Evolutionary conservation across 2,113 vertebrate species (phyloP).

Genomic region (Neopipo cinnamomea): DNA sequence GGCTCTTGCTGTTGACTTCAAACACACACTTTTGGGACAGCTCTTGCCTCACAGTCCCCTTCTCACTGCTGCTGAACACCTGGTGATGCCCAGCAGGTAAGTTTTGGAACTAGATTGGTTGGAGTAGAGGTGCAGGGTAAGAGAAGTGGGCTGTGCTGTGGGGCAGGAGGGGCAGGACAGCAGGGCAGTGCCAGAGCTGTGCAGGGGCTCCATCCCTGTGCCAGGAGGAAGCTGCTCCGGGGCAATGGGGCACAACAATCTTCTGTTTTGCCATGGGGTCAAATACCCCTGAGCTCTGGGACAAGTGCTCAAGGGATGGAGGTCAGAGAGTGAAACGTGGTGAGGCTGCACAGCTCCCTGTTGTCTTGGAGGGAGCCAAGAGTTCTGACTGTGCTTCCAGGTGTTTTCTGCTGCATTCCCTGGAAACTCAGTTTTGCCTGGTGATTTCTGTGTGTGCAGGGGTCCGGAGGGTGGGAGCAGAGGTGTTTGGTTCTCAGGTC

Average conservation of each 20-base stretch:
- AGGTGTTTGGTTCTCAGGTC: accelerated
- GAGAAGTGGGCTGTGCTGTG: neutral
- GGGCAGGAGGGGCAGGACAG: neutral
- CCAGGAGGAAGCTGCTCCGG: neutral
- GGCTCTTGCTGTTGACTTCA: neutral
- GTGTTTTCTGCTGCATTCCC: accelerated
- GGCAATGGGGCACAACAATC: accelerated
- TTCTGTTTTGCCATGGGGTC: neutral
- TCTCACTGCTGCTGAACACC: neutral
- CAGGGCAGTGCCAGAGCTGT: neutral
- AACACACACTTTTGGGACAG: neutral
- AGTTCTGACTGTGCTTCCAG: neutral
- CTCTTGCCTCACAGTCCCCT: neutral
- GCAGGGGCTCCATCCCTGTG: neutral
- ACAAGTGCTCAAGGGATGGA: neutral
- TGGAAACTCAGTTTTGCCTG: neutral
- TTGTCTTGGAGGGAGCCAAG: neutral
- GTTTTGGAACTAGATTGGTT: neutral
- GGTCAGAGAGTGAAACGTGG: accelerated
- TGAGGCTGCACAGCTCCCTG: neutral
- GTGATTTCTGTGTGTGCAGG: neutral
- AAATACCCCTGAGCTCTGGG: accelerated
- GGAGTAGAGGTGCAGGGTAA: neutral
- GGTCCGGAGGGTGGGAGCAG: neutral
- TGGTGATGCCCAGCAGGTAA: neutral